Evolutionary conservation across 2,113 vertebrate genomes (phyloP).

Genomic region (Xenopus laevis): DNA sequence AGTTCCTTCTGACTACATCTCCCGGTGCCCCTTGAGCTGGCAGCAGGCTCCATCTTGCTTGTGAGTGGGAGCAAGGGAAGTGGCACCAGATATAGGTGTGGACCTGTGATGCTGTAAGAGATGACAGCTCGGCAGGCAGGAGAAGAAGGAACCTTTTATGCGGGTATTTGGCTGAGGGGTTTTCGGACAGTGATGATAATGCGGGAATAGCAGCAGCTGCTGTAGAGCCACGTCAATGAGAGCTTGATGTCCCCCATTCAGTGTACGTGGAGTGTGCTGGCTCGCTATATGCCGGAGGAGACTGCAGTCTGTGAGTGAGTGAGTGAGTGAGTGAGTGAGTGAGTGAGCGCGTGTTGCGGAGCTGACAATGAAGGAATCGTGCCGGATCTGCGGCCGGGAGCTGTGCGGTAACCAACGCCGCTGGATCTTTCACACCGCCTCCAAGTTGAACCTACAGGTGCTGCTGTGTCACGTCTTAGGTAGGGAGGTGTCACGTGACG

Average conservation of each 20-base stretch:
- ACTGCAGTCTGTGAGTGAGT: no score
- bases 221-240: no score
- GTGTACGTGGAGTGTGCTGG: not conserved
- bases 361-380: conserved; percentile 77
- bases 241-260: not conserved
- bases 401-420: conserved; percentile 90
- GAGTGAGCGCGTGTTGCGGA: no score
- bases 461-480: conserved; percentile 89
- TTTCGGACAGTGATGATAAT: no score
- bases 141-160: not conserved
- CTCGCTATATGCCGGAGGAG: no score
- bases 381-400: conserved; percentile 89
- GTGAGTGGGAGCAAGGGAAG: no score
- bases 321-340: no score
- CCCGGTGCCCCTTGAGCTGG: no score
- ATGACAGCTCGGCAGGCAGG: not conserved
- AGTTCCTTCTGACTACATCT: no score
- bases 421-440: conserved; percentile 92
- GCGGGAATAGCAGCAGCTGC: no score
- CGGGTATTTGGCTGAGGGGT: not conserved
- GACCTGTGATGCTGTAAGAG: not conserved
- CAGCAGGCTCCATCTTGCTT: no score
- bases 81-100: not conserved
- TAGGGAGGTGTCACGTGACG: conserved; percentile 79
- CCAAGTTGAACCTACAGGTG: conserved; percentile 88